phyloP scores from a whole-genome alignment of 1,140 invertebrate species.

The Macrocentrus cingulum region DNA sequence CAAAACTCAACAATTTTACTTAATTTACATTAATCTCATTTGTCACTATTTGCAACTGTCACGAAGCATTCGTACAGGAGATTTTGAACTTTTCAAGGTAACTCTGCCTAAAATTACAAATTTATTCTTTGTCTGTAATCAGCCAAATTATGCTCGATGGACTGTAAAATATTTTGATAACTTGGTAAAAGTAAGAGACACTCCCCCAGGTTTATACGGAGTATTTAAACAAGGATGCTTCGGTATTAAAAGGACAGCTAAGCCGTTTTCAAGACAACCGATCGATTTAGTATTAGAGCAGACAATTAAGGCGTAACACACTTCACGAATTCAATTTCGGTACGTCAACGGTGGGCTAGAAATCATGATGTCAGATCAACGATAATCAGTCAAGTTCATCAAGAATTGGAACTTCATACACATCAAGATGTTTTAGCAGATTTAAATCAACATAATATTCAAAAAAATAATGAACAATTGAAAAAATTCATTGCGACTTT shows the following conservation, averaged over 20 bases:
- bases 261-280: constrained; percentile 33
- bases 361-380: neutral
- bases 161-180: constrained; percentile 36
- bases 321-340: constrained; percentile 13
- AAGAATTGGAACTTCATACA: neutral
- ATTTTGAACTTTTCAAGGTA: constrained; percentile 32
- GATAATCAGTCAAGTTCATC: neutral
- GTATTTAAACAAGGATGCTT: constrained; percentile 34
- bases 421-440: neutral
- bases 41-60: constrained; percentile 28
- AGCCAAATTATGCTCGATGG: constrained; percentile 42
- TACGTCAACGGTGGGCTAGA: neutral
- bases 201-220: constrained; percentile 33
- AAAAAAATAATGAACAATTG: neutral
- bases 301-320: constrained; percentile 12
- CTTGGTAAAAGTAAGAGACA: constrained; percentile 33
- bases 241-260: constrained; percentile 31
- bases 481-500: constrained; percentile 4
- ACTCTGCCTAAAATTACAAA: constrained; percentile 37
- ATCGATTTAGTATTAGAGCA: constrained; percentile 7
- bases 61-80: constrained; percentile 32
- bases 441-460: neutral
- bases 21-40: constrained; percentile 29
- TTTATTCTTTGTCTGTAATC: constrained; percentile 42
- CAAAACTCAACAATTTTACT: constrained; percentile 33